Base-by-base conservation (phyloP, 2,113 vertebrate genomes). In the Oxygymnocypris stewartii region DNA sequence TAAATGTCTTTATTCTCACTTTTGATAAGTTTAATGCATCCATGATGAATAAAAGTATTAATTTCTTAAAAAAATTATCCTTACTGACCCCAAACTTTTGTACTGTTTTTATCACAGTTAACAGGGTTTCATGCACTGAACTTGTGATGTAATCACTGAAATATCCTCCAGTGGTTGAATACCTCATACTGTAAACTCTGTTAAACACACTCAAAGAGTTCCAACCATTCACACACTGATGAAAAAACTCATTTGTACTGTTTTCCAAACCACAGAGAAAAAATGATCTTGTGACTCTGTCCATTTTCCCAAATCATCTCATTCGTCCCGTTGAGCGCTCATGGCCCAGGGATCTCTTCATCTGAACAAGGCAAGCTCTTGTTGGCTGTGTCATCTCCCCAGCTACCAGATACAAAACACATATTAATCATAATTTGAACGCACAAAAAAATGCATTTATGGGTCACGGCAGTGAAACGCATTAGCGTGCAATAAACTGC, bases 361-460 rank as follows among this genome's bases (percentile, higher is more conserved):
- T 85, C 88, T 90, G 94, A 97, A 99, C 97, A 99, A 99, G 96
- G 90, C 94, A 91, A 89, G 91, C 94, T 95, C 94, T 99, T 99
- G 98, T 99, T 96, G 96, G 94, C 94, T 92, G 91, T 92, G 90
- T 94, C 92, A 92, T 94, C 93, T 92, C 92, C 95, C 95, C 92
- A 89, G 93, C 94, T 93, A 93, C 91, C 95, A 97, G 96, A 97
- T 95, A 96, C 95, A 94, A 96, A 95, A 94, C 92, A 93, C 96
- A 97, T 97, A 98, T 99, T 97, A 98, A 98, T 99, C 96, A 99
- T 96, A 94, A 94, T 96, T 96, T 97, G 96, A 96, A 93, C 93
- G 93, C 93, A 95, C 94, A 95, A 95, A 93, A 31, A 96, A 95
- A 96, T 93, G 91, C 92, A 96, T 94, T 96, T 94, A 92, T 95